Evolutionary conservation across 1,140 invertebrate genomes (phyloP).

Genomic region (Calosoma granatense): DNA sequence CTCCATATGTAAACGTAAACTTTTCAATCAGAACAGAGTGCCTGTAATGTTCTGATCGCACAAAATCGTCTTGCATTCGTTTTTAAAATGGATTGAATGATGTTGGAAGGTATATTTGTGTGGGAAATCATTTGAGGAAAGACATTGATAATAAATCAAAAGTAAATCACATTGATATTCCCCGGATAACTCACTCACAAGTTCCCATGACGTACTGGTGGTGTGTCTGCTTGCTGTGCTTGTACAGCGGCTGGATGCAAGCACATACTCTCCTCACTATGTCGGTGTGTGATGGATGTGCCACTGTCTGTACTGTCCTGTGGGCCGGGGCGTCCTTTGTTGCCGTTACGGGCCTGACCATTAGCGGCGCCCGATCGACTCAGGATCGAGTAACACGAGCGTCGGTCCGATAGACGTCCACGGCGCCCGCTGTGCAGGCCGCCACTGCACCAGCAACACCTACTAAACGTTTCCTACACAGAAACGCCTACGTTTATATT

Average conservation of each 20-base stretch:
- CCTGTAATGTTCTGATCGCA: too few species aligned
- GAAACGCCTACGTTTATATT: constrained; percentile 10
- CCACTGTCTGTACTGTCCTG: background rate
- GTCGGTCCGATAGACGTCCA: background rate
- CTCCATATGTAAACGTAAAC: too few species aligned
- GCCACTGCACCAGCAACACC: constrained; percentile 1
- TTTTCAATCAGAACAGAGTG: too few species aligned
- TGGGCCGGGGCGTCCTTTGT: background rate
- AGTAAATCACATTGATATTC: too few species aligned
- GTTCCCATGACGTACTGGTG: background rate
- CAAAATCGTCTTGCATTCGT: too few species aligned
- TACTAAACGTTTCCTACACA: constrained; percentile 10
- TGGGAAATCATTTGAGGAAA: too few species aligned
- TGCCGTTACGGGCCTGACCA: background rate
- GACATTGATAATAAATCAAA: too few species aligned
- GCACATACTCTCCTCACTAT: constrained; percentile 1
- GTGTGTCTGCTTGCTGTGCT: background rate
- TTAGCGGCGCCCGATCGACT: background rate
- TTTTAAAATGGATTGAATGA: too few species aligned
- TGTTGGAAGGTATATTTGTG: too few species aligned
- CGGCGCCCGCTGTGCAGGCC: background rate
- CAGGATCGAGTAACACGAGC: background rate
- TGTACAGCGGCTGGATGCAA: background rate
- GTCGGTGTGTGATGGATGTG: background rate
- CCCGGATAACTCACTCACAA: constrained; percentile 7